A percentile compares a stretch with the other conserved stretches of the same genome.
Conservation (phyloP, 2,113 vertebrate species). For the Lepidothrix coronata region DNA sequence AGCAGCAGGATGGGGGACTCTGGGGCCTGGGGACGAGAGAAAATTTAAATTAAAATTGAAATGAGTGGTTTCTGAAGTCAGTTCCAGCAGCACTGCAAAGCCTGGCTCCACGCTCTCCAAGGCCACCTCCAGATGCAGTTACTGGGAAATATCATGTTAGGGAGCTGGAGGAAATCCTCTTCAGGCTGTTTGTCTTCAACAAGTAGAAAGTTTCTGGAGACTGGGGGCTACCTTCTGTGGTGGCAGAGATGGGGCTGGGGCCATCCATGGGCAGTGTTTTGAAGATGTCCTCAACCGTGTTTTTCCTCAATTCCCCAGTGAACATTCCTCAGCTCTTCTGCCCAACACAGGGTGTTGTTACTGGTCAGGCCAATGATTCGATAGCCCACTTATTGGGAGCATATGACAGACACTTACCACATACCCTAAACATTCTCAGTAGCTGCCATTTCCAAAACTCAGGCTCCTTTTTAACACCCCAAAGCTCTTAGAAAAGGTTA, state of each 20-base stretch:
- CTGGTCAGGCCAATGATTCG: background rate
- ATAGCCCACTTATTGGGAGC: background rate
- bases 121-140: background rate
- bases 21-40: background rate
- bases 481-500: background rate
- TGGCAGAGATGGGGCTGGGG: background rate
- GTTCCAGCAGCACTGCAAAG: background rate
- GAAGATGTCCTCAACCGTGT: background rate
- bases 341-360: background rate
- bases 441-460: background rate
- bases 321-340: background rate
- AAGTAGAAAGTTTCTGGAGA: background rate
- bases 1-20: background rate
- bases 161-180: background rate
- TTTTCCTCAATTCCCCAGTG: background rate
- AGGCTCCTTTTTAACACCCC: conserved; percentile 13
- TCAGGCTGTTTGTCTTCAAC: background rate
- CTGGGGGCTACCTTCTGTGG: background rate
- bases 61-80: background rate
- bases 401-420: background rate
- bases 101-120: background rate
- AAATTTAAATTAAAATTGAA: background rate
- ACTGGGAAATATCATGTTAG: background rate
- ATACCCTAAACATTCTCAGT: background rate
- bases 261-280: rapidly evolving